phyloP scores from a whole-genome alignment of 2,113 vertebrate genomes.

The Electrona antarctica region DNA sequence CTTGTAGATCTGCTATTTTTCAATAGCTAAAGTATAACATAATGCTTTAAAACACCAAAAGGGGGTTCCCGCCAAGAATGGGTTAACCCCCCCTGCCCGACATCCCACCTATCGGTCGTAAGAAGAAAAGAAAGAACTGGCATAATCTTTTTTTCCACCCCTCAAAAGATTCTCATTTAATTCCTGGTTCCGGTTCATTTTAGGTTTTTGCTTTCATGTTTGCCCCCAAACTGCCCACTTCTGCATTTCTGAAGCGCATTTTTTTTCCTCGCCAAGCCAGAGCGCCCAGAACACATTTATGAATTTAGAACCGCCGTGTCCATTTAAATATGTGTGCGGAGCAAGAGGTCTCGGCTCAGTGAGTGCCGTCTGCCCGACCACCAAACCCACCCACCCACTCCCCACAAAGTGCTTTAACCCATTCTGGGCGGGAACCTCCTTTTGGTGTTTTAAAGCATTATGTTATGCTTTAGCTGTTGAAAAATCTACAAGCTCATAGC shows the following conservation, averaged over 20 bases:
- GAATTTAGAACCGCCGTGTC: constrained; percentile 46
- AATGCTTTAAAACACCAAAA: too few species aligned
- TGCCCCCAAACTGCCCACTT: constrained; percentile 24
- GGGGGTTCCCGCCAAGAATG: too few species aligned
- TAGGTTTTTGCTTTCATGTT: constrained; percentile 25
- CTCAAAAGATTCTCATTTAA: constrained; percentile 38
- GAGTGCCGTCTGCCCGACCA: constrained; percentile 39
- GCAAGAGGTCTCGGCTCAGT: constrained; percentile 27
- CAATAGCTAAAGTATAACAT: too few species aligned
- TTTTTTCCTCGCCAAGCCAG: constrained; percentile 14
- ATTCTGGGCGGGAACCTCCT: too few species aligned
- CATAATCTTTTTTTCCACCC: not conserved
- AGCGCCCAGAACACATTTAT: constrained; percentile 24
- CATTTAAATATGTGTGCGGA: constrained; percentile 49
- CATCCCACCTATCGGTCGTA: constrained; percentile 9
- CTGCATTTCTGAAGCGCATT: constrained; percentile 35
- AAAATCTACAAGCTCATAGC: too few species aligned
- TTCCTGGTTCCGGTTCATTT: constrained; percentile 48
- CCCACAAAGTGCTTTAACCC: not conserved
- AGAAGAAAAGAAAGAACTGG: constrained; percentile 10
- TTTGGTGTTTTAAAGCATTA: too few species aligned
- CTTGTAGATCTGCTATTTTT: too few species aligned
- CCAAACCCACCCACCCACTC: constrained; percentile 11
- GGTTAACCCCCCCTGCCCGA: constrained; percentile 5
- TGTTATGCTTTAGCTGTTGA: too few species aligned